Conservation (phyloP, 2,113 vertebrate genomes). For the Rhinichthys klamathensis region DNA sequence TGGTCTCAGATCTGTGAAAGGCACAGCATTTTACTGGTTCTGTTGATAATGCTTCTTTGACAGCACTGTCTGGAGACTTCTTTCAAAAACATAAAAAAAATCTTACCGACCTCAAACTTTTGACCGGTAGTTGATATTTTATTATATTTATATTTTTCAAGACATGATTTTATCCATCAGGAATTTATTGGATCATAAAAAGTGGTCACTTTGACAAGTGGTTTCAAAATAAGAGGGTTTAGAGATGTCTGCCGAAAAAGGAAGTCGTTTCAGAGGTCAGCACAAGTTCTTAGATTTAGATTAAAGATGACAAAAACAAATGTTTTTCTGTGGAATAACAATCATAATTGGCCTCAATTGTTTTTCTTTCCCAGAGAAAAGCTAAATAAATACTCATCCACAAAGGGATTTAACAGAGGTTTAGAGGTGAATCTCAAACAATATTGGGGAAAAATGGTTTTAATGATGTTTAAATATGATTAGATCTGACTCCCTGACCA, state of each 20-base stretch:
- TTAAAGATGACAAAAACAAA: neutral
- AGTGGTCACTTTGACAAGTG: neutral
- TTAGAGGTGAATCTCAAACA: constrained; percentile 1
- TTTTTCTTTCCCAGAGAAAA: neutral
- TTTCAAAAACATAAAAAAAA: neutral
- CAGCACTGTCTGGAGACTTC: too few relatives aligned
- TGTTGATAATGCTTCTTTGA: too few relatives aligned
- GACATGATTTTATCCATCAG: constrained; percentile 1
- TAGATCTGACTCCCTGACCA: neutral
- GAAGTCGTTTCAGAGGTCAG: neutral
- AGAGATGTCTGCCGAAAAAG: neutral
- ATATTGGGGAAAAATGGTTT: neutral
- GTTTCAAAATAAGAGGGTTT: neutral
- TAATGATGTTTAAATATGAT: neutral
- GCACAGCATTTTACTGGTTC: too few relatives aligned
- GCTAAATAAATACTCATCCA: neutral
- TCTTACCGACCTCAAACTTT: neutral
- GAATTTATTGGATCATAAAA: neutral
- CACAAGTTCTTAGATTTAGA: neutral
- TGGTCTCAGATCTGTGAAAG: too few relatives aligned
- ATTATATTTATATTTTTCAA: neutral
- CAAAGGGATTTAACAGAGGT: neutral
- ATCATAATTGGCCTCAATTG: neutral
- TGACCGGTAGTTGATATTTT: neutral
- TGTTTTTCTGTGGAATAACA: neutral